These are phyloP conservation scores for Melanotus villosus DNA, from an alignment of 2,888 invertebrate genomes.

Conservation along the genomic window DNA sequence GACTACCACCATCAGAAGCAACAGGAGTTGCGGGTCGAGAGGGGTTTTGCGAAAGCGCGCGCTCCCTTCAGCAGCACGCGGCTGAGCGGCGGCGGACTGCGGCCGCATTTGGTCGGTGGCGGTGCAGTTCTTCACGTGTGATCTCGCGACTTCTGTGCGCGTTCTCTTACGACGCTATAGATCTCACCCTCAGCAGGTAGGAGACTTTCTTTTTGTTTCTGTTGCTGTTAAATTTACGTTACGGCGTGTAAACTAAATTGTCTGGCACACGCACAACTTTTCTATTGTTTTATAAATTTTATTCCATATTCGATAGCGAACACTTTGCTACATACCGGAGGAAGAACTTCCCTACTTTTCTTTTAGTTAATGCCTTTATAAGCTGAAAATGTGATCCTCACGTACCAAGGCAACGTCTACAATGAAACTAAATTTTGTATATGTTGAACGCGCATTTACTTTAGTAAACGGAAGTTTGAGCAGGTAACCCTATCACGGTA, in stretches of 20 bases:
- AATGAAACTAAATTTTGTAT: slow-evolving; percentile 32
- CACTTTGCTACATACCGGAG: no score
- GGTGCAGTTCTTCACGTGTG: slow-evolving; percentile 46
- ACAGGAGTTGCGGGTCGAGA: slow-evolving; percentile 68
- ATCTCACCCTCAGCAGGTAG: slow-evolving; percentile 38
- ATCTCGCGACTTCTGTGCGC: slow-evolving; percentile 41
- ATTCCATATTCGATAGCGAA: no score
- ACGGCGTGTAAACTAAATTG: slow-evolving; percentile 40
- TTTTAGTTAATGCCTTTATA: no score
- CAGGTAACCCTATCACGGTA: slow-evolving; percentile 40
- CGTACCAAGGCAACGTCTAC: slow-evolving; percentile 21
- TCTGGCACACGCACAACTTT: slow-evolving; percentile 41
- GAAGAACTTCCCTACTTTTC: no score
- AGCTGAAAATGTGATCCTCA: background rate
- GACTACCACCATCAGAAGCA: slow-evolving; percentile 68
- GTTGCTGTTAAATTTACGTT: slow-evolving; percentile 1
- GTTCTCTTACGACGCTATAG: slow-evolving; percentile 32
- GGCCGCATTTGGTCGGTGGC: slow-evolving; percentile 61
- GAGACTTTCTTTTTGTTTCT: slow-evolving; percentile 20
- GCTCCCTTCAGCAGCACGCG: slow-evolving; percentile 67
- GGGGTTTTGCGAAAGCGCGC: slow-evolving; percentile 71
- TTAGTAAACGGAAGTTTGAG: slow-evolving; percentile 43
- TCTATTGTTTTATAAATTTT: no score
- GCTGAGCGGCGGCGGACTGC: slow-evolving; percentile 65
- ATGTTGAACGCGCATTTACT: slow-evolving; percentile 33